Base-by-base conservation (phyloP, 1,140 invertebrate species). In the Caenorhabditis tropicalis region DNA sequence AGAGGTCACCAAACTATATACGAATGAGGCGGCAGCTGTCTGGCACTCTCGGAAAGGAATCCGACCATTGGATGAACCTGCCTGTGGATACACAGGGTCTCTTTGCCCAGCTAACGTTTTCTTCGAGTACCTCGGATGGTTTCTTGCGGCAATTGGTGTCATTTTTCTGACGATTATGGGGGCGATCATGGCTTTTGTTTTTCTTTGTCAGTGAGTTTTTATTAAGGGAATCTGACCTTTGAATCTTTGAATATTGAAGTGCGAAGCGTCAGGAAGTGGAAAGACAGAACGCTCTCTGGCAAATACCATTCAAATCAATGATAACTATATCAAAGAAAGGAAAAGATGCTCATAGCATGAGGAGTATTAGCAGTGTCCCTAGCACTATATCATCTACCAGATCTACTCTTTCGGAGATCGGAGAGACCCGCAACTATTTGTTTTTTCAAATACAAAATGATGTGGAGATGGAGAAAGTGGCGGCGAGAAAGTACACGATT, bases 401-500 rank as follows among this genome's bases (percentile, higher is more conserved):
- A 74, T 74, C 65, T 10, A 43, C 65, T 1, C 33, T 74, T 43
- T 74, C 65, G 6, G 65, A 74, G 7, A 29, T 74, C 43, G 65
- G 65, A 24, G 65, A 74, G 15, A 74, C 33, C 7, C 33, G 65
- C 10, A 74, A 74, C 43, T 74, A 74, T 46, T 19, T 15, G 6
- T 74, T 74, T 27, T 74, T 46, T 24, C 65, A 74, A 43, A 21
- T 74, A 2, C 65, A 74, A 74, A 74, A 46, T 74, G 65, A 74
- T 74, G 65, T 74, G 21, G 65, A 74, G 15, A 36, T 74, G 65
- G 65, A 74, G n/a, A 39, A n/a, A 12, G 65, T 74, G 7, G 65
- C 65, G 1, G 65, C 65, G n/a, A 74, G 33, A 43, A 74, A 74
- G 16, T 31, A 74, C 24, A 33, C 19, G 4, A 24, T 46, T 46